Evolutionary conservation across 2,888 invertebrate genomes (phyloP).

Genomic region (Reticulitermes lucifugus): DNA sequence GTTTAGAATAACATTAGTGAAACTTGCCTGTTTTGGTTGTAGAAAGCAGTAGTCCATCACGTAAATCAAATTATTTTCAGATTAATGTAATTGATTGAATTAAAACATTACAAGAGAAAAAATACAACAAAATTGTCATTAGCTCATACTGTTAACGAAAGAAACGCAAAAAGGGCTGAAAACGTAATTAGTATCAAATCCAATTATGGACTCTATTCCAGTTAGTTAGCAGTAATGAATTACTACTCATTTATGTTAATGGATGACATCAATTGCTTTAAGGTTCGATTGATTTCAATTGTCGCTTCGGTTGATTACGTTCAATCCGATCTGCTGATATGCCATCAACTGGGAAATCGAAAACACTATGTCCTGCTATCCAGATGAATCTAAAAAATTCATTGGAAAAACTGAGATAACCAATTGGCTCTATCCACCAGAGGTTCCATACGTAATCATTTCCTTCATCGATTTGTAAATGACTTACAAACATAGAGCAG

Average conservation of each 20-base stretch:
- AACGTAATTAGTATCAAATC: constrained; percentile 17
- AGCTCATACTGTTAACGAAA: neutral
- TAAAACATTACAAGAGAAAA: neutral
- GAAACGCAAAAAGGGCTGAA: constrained; percentile 14
- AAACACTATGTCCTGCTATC: neutral
- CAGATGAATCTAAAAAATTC: neutral
- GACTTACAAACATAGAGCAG: neutral
- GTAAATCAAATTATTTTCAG: neutral
- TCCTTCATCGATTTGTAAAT: neutral
- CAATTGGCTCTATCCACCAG: neutral
- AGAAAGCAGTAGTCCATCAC: neutral
- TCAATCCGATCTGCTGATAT: neutral
- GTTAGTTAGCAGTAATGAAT: constrained; percentile 12
- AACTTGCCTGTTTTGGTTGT: neutral
- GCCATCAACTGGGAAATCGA: neutral
- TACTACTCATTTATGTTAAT: constrained; percentile 11
- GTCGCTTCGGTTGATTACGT: constrained; percentile 7
- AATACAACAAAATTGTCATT: neutral
- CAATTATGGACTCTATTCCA: constrained; percentile 10
- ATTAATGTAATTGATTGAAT: neutral
- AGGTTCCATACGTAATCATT: neutral
- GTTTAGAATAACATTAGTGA: neutral
- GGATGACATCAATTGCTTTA: constrained; percentile 15
- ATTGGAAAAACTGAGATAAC: neutral
- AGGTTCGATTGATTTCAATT: constrained; percentile 29